Conservation (phyloP, 2,888 invertebrate species). For the Leuctra nigra region DNA sequence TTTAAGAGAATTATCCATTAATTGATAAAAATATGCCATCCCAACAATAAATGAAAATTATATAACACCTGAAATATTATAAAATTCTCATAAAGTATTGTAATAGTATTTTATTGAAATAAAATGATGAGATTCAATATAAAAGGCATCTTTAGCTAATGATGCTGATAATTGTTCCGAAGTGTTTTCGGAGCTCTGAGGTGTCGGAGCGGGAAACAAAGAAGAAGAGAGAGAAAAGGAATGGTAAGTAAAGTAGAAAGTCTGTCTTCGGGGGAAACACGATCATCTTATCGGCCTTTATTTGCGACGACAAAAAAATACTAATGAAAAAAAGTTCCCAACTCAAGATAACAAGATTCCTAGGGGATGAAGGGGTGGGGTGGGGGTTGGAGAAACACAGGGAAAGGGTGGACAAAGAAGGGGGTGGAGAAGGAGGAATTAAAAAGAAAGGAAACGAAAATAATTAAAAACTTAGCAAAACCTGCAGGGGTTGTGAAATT, state of each 20-base stretch:
- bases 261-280: background rate
- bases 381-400: background rate
- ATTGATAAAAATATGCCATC: no score
- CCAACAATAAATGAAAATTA: no score
- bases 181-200: background rate
- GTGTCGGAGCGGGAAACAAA: background rate
- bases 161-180: background rate
- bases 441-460: slow-evolving; percentile 14
- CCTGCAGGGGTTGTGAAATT: slow-evolving; percentile 13
- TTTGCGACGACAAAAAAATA: slow-evolving; percentile 1
- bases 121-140: no score
- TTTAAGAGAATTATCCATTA: no score
- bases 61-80: no score
- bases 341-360: background rate
- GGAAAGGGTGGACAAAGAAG: background rate
- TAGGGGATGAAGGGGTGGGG: background rate
- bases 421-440: background rate
- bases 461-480: slow-evolving; percentile 16
- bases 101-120: no score
- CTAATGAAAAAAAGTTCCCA: slow-evolving; percentile 13
- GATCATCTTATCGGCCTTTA: background rate
- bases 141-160: no score
- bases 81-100: no score
- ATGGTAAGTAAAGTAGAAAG: background rate
- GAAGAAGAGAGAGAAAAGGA: background rate